phyloP scores from a whole-genome alignment of 2,888 invertebrate genomes.

The Cantharis lateralis region DNA sequence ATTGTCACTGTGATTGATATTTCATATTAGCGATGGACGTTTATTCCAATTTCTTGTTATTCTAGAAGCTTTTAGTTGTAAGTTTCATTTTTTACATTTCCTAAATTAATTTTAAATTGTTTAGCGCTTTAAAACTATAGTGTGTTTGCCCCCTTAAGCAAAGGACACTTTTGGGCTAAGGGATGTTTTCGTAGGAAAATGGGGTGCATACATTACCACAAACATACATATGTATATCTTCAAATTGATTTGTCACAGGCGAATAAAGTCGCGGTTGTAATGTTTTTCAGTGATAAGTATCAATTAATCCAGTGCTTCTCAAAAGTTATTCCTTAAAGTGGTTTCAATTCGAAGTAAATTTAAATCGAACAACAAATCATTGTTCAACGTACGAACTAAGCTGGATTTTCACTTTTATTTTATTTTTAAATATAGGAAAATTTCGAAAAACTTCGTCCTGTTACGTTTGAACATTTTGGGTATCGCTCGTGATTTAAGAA shows the following conservation, averaged over 20 bases:
- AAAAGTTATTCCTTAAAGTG: constrained; percentile 30
- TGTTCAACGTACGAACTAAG: not conserved
- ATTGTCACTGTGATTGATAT: constrained; percentile 34
- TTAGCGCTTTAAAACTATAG: constrained; percentile 29
- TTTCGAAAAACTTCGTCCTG: not conserved
- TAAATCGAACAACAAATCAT: not conserved
- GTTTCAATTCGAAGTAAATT: not conserved
- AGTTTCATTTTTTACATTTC: not conserved
- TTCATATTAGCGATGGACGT: constrained; percentile 4
- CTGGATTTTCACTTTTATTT: not conserved
- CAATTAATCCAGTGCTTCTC: constrained; percentile 44
- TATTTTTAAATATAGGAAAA: not conserved
- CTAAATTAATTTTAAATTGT: not conserved
- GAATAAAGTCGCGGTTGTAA: constrained; percentile 54
- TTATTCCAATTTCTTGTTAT: not conserved
- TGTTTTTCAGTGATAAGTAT: constrained; percentile 56
- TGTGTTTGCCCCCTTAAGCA: constrained; percentile 33
- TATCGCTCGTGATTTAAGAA: constrained; percentile 25
- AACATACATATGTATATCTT: constrained; percentile 58
- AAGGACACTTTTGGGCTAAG: constrained; percentile 38
- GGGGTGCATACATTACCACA: constrained; percentile 55
- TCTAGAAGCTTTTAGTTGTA: constrained; percentile 1
- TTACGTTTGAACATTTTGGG: constrained; percentile 33
- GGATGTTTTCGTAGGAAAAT: constrained; percentile 45
- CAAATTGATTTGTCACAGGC: constrained; percentile 59